Conservation (phyloP, 2,113 vertebrate species). For the Gymnogyps californianus region DNA sequence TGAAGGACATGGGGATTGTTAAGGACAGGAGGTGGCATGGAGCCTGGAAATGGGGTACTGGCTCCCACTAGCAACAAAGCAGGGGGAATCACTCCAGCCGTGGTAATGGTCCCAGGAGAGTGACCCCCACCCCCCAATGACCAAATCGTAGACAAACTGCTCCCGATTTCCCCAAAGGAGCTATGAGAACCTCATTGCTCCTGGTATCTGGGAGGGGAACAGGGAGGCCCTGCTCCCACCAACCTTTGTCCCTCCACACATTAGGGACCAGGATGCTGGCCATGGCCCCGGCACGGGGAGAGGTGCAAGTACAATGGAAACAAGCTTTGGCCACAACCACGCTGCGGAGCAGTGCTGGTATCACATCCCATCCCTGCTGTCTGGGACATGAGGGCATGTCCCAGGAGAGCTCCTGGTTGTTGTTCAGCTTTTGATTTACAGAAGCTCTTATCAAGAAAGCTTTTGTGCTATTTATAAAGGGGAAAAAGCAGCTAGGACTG, state of each 20-base stretch:
- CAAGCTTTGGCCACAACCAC: neutral
- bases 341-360: neutral
- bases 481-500: neutral
- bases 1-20: neutral
- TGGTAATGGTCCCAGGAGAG: neutral
- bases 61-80: neutral
- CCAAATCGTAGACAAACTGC: neutral
- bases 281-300: fast-evolving
- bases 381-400: neutral
- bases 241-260: neutral
- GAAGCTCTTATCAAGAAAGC: neutral
- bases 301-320: neutral
- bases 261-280: fast-evolving
- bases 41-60: neutral
- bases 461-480: neutral
- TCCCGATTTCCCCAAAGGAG: neutral
- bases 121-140: fast-evolving
- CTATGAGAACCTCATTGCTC: neutral
- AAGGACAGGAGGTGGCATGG: fast-evolving
- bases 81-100: neutral
- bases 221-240: neutral
- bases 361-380: neutral
- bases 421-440: neutral
- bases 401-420: neutral
- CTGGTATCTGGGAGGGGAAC: neutral